phyloP scores from a whole-genome alignment of 2,888 invertebrate species.

The Mactromeris polynyma region DNA sequence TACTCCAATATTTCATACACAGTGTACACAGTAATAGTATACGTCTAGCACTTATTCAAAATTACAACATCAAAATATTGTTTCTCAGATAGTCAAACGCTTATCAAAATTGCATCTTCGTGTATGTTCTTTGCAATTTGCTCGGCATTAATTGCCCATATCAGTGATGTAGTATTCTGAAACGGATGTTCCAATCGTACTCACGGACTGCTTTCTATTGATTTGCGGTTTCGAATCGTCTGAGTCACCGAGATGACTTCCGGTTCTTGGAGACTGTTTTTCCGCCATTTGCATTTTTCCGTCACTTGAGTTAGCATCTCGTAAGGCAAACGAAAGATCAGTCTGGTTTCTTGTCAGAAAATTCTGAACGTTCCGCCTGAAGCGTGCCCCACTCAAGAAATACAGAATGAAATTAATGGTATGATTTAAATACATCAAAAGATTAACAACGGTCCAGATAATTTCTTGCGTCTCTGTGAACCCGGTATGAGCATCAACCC shows the following conservation, averaged over 20 bases:
- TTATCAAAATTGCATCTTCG: too few species aligned
- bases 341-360: constrained; percentile 7
- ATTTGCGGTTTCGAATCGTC: neutral
- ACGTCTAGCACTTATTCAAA: too few species aligned
- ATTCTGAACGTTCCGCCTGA: constrained; percentile 43
- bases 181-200: neutral
- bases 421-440: constrained; percentile 61
- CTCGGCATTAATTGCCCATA: neutral
- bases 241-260: neutral
- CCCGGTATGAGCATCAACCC: constrained; percentile 42
- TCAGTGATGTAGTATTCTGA: neutral
- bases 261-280: neutral
- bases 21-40: too few species aligned
- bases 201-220: neutral
- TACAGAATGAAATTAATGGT: constrained; percentile 63
- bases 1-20: too few species aligned
- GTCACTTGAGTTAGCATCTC: neutral
- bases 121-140: too few species aligned
- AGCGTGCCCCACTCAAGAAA: constrained; percentile 54
- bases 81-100: too few species aligned
- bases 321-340: neutral
- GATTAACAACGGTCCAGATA: constrained; percentile 56
- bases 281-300: neutral
- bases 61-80: too few species aligned
- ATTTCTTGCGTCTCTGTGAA: constrained; percentile 44